A percentile compares a stretch with the other conserved stretches of the same genome.
Evolutionary conservation across 2,888 invertebrate genomes (phyloP).

Genomic region (Gastrophysa polygoni): DNA sequence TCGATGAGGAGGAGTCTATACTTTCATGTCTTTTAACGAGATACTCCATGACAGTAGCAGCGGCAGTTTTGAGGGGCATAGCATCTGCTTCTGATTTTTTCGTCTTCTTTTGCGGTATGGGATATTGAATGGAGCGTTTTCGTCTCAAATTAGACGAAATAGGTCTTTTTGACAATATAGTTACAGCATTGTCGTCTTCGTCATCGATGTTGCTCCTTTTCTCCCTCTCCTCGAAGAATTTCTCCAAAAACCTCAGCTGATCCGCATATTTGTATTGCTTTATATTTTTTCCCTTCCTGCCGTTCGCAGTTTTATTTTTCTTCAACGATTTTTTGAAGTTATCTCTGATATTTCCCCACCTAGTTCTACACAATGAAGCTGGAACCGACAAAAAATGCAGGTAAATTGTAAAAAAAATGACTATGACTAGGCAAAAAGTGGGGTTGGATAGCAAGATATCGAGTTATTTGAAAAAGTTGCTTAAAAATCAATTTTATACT

Average conservation of each 20-base stretch:
- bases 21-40: not conserved
- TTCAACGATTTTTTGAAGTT: not conserved
- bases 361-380: not conserved
- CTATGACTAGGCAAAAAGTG: no score
- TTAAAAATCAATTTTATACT: no score
- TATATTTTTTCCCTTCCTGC: constrained; percentile 4
- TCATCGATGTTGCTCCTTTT: not conserved
- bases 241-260: constrained; percentile 11
- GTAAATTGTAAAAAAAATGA: no score
- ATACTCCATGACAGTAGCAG: constrained; percentile 2
- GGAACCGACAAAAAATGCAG: not conserved
- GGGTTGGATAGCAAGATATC: no score
- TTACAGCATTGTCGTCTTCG: constrained; percentile 7
- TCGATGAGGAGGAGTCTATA: not conserved
- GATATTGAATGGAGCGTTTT: not conserved
- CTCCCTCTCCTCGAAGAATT: constrained; percentile 12
- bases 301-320: constrained; percentile 12
- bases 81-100: not conserved
- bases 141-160: not conserved
- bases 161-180: constrained; percentile 4
- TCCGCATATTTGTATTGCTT: constrained; percentile 8
- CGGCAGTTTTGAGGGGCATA: not conserved
- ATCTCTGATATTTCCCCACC: constrained; percentile 1
- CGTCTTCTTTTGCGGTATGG: not conserved
- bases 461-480: no score